These are phyloP conservation scores for Galaxias olidus DNA, from an alignment of 2,797 vertebrate genomes.

Conservation along the genomic window DNA sequence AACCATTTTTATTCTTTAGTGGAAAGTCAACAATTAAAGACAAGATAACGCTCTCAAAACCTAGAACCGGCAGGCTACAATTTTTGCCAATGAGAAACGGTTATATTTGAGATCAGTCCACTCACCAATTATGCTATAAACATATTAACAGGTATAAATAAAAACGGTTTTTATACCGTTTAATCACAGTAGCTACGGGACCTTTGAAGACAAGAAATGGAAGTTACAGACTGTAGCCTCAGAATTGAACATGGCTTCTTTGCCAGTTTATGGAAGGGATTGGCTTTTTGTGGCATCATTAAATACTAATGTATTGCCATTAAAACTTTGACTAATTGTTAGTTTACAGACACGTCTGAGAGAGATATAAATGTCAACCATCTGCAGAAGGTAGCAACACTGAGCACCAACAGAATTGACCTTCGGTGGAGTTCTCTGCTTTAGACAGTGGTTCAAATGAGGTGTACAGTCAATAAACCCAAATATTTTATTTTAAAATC, in stretches of 20 bases:
- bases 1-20: too few relatives aligned
- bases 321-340: background rate
- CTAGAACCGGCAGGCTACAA: too few relatives aligned
- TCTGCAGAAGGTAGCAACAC: conserved; percentile 17
- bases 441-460: conserved; percentile 5
- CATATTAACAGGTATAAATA: too few relatives aligned
- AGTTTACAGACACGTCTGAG: background rate
- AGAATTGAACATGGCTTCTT: conserved; percentile 49
- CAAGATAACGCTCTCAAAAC: too few relatives aligned
- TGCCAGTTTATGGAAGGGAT: conserved; percentile 4
- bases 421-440: conserved; percentile 30
- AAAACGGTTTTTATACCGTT: too few relatives aligned
- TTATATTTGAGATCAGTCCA: too few relatives aligned
- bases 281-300: conserved; percentile 9
- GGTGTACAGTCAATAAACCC: conserved; percentile 16
- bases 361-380: background rate
- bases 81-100: too few relatives aligned
- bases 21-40: too few relatives aligned
- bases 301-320: conserved; percentile 10
- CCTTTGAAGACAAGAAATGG: conserved; percentile 45
- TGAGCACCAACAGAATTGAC: conserved; percentile 50
- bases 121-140: too few relatives aligned
- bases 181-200: background rate
- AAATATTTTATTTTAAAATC: conserved; percentile 5
- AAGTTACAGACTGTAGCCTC: conserved; percentile 56